phyloP scores from a whole-genome alignment of 2,113 vertebrate species.

The Pimephales promelas region DNA sequence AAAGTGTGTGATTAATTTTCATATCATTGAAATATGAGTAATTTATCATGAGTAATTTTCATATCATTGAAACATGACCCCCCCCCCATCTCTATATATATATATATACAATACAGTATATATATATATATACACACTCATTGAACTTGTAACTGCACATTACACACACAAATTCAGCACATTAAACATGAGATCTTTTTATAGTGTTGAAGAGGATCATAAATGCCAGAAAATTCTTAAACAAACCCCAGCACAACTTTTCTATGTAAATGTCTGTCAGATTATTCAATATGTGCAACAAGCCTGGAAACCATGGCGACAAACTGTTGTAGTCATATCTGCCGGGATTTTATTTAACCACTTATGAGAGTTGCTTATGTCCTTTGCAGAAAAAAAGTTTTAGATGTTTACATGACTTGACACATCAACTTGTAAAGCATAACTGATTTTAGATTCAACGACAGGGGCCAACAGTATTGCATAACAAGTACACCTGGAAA shows the following conservation, averaged over 20 bases:
- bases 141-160: too few relatives aligned
- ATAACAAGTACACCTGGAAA: neutral
- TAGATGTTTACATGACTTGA: neutral
- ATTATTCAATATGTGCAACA: neutral
- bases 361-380: neutral
- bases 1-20: too few relatives aligned
- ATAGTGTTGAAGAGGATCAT: too few relatives aligned
- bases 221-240: too few relatives aligned
- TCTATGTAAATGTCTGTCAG: neutral
- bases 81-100: too few relatives aligned
- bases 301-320: neutral
- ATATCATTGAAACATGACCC: too few relatives aligned
- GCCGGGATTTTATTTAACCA: neutral
- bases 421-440: neutral
- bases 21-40: too few relatives aligned
- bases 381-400: neutral
- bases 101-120: too few relatives aligned
- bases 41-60: too few relatives aligned
- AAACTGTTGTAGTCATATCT: neutral
- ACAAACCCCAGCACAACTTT: neutral
- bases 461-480: neutral
- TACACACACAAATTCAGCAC: too few relatives aligned
- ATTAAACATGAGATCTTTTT: too few relatives aligned
- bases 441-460: neutral
- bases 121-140: too few relatives aligned